phyloP scores from a whole-genome alignment of 2,797 vertebrate species.

The Gymnothorax reevesii region DNA sequence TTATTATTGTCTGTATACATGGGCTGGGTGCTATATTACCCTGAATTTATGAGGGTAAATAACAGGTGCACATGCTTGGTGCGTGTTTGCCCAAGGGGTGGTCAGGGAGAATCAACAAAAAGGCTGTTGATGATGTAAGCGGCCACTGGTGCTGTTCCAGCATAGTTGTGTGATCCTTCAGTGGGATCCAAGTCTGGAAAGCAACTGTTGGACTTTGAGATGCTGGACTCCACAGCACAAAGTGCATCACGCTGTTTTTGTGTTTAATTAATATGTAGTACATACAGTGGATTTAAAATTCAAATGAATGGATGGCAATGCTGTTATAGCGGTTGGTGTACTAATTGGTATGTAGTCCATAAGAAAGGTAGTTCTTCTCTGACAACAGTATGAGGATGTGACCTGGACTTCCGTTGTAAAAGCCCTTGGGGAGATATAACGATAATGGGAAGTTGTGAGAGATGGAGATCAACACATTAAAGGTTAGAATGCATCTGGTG shows the following conservation, averaged over 20 bases:
- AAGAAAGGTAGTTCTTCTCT: background rate
- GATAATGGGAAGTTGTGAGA: background rate
- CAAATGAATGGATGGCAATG: background rate
- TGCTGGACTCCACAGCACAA: background rate
- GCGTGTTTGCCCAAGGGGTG: background rate
- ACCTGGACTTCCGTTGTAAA: background rate
- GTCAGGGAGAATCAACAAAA: conserved; percentile 8
- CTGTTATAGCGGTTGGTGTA: background rate
- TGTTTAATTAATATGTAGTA: background rate
- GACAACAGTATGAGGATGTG: background rate
- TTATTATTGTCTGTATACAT: background rate
- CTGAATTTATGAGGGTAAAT: conserved; percentile 1
- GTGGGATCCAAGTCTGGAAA: background rate
- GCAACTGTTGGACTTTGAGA: background rate
- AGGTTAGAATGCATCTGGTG: background rate
- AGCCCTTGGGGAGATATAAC: background rate
- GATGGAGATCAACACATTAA: background rate
- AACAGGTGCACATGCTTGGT: background rate
- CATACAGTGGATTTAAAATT: background rate
- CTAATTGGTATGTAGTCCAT: background rate
- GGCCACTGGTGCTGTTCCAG: background rate
- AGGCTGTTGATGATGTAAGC: background rate
- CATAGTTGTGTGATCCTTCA: background rate
- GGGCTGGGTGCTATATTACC: background rate
- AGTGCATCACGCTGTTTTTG: background rate